Evolutionary conservation across 2,797 vertebrate genomes (phyloP).

Genomic region (Parambassis ranga): DNA sequence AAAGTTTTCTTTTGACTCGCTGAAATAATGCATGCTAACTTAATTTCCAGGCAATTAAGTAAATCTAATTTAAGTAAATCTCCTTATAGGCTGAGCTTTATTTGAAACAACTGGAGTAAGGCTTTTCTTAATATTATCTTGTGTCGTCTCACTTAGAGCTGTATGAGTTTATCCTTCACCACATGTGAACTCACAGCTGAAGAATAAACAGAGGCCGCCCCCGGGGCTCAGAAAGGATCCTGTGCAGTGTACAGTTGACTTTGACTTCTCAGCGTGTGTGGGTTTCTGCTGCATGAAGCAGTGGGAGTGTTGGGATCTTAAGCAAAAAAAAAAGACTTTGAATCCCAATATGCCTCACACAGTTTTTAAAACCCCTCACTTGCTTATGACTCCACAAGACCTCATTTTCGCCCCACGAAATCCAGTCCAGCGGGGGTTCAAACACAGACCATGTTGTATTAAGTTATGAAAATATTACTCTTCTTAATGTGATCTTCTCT

Average conservation of each 20-base stretch:
- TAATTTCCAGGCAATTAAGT: conserved; percentile 15
- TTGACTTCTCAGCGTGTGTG: conserved; percentile 44
- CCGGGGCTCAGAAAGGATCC: conserved; percentile 52
- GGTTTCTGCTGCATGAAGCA: conserved; percentile 44
- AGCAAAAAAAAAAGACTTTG: conserved; percentile 27
- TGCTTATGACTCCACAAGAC: not conserved
- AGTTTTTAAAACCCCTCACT: conserved; percentile 5
- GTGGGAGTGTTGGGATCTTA: conserved; percentile 47
- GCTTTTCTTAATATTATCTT: conserved; percentile 7
- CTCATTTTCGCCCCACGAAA: not conserved
- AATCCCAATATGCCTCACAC: conserved; percentile 9
- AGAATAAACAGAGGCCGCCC: conserved; percentile 47
- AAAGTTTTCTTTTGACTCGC: conserved; percentile 13
- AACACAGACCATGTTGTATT: not conserved
- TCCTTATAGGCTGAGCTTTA: no score
- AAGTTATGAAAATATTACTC: not conserved
- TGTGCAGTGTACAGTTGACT: conserved; percentile 18
- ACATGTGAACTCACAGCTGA: conserved; percentile 38
- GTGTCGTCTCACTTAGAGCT: conserved; percentile 7
- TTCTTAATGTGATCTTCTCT: not conserved
- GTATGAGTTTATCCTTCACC: conserved; percentile 22
- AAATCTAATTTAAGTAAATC: conserved; percentile 5
- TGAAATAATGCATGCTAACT: conserved; percentile 44
- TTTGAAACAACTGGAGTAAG: not conserved
- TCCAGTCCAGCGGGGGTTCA: conserved; percentile 1